Evolutionary conservation across 2,797 vertebrate species (phyloP), one percentile per base, ranked within the genome.

Genomic region (Saxicola maurus): DNA sequence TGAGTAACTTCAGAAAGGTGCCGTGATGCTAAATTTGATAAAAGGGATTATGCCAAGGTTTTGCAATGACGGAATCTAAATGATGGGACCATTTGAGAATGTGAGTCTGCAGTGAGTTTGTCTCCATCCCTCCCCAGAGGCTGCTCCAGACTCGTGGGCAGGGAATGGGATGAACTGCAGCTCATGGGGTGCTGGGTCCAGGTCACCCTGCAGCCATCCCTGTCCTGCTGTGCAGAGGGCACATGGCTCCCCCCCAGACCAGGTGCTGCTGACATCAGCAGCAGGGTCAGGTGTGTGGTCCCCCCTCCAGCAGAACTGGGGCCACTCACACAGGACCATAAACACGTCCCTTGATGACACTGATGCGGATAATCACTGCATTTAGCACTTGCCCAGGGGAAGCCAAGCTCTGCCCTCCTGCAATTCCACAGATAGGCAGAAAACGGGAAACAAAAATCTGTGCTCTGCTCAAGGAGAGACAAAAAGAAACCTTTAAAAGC

Each of bases 101-200:
- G 30, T 15, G 48, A 76, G 31, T n/a, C 38, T 73, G 46, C 5
- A 57, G 35, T 8, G 62, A 59, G 27, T 56, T 66, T 69, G 48
- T 31, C 37, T 51, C 35, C 40, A 56, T 16, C 55, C 51, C 24
- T 65, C 45, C 48, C 20, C 35, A n/a, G 17, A 33, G 46, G 23
- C 57, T 42, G 20, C 67, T 74, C 30, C 37, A 76, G 45, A 13
- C 30, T 3, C 5, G 5, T 8, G 21, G 19, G 31, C 5, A 66
- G 24, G 64, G 61, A 20, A 23, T 2, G 20, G 66, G 37, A 66
- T 33, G 51, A 59, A 24, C 0, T 17, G 40, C 66, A 62, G 74
- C 25, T 11, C 11, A 3, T 0, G 6, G 13, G 17, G 18, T 10
- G 5, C 1, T 11, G 21, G 33, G 14, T 10, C 56, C 53, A 1